A percentile compares a stretch with the other conserved stretches of the same genome.
Evolutionary conservation across 2,797 vertebrate genomes (phyloP).

Genomic region (Lepus oiostolus): DNA sequence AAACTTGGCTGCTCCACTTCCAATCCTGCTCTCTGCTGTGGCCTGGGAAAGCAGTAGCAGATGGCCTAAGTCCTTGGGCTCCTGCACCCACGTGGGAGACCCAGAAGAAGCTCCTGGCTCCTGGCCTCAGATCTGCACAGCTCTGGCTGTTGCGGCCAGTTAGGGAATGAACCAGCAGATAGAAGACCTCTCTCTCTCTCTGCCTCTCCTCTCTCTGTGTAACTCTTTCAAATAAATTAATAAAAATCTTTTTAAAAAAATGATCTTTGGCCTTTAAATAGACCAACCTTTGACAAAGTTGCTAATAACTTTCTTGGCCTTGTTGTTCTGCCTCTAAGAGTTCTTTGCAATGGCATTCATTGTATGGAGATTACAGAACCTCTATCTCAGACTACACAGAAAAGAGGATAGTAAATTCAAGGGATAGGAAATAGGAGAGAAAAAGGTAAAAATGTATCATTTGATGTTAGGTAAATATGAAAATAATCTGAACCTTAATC

Average conservation of each 20-base stretch:
- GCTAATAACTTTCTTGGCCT: constrained; percentile 60
- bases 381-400: constrained; percentile 47
- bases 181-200: too few species aligned
- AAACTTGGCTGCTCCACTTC: too few species aligned
- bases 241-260: neutral
- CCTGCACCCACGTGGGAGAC: too few species aligned
- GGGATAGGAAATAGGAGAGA: constrained; percentile 56
- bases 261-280: constrained; percentile 60
- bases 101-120: too few species aligned
- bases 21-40: too few species aligned
- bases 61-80: too few species aligned
- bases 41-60: too few species aligned
- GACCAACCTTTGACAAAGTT: constrained; percentile 33
- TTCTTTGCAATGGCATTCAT: constrained; percentile 61
- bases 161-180: too few species aligned
- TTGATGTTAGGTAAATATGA: constrained; percentile 49
- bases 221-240: too few species aligned
- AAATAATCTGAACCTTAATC: constrained; percentile 54
- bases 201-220: too few species aligned
- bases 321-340: constrained; percentile 45
- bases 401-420: constrained; percentile 55
- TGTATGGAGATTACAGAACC: constrained; percentile 54
- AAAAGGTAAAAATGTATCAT: constrained; percentile 40
- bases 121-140: too few species aligned
- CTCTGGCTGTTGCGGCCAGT: too few species aligned